phyloP scores from a whole-genome alignment of 1,140 invertebrate genomes.

The Metaphire vulgaris region DNA sequence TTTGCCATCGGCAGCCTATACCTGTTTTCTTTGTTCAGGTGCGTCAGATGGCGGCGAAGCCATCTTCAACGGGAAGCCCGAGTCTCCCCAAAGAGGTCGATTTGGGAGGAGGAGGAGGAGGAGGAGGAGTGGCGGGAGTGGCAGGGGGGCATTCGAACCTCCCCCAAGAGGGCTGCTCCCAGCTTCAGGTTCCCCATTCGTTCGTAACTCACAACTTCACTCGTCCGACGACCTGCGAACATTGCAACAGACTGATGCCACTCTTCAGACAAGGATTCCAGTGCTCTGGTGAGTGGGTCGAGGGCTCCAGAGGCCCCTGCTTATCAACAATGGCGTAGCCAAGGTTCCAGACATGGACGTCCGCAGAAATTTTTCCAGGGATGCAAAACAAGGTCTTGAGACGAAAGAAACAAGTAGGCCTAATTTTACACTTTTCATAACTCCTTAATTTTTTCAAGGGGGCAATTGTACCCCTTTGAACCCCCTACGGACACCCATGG shows the following conservation, averaged over 20 bases:
- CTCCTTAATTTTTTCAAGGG: too few species aligned
- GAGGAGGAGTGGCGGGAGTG: background rate
- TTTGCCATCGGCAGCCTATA: too few species aligned
- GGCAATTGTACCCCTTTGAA: too few species aligned
- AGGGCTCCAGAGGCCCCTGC: background rate
- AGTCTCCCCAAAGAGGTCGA: background rate
- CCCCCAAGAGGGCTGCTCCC: conserved; percentile 18
- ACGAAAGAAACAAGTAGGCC: too few species aligned
- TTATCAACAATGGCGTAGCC: background rate
- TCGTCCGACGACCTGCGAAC: conserved; percentile 82
- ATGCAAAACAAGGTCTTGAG: too few species aligned
- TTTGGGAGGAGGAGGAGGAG: background rate
- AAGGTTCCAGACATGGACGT: too few species aligned
- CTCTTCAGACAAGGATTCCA: conserved; percentile 89
- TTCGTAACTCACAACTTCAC: conserved; percentile 68
- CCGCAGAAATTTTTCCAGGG: too few species aligned
- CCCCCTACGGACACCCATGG: too few species aligned
- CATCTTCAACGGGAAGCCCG: background rate
- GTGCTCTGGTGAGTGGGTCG: conserved; percentile 61
- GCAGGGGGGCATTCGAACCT: too few species aligned
- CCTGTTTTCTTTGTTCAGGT: background rate
- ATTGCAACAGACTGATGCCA: conserved; percentile 84
- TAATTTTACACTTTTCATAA: too few species aligned
- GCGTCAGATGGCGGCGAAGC: background rate
- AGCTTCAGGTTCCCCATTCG: conserved; percentile 77